phyloP scores from a whole-genome alignment of 2,888 invertebrate species.

The Drosophila paranaensis region DNA sequence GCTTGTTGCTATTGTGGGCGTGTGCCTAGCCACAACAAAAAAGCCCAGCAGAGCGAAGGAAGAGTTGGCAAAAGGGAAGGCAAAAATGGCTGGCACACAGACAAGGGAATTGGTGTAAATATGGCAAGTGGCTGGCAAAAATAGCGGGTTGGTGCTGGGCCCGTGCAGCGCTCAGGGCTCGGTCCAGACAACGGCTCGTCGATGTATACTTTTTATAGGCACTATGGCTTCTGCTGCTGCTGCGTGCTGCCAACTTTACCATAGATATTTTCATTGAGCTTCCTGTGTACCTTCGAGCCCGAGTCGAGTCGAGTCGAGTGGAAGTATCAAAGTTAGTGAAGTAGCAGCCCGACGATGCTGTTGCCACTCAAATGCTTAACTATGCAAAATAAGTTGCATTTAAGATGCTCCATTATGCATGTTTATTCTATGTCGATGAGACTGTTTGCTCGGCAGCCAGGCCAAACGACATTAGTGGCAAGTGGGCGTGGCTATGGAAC shows the following conservation, averaged over 20 bases:
- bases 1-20: conserved; percentile 49
- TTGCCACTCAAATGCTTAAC: conserved; percentile 80
- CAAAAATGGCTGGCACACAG: conserved; percentile 61
- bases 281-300: conserved; percentile 53
- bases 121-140: conserved; percentile 71
- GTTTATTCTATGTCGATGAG: conserved; percentile 79
- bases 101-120: conserved; percentile 76
- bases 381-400: conserved; percentile 82
- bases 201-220: conserved; percentile 67
- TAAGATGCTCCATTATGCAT: conserved; percentile 82
- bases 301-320: conserved; percentile 70
- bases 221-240: conserved; percentile 50
- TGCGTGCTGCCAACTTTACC: conserved; percentile 57
- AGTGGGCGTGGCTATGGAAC: conserved; percentile 11
- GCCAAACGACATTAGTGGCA: conserved; percentile 33
- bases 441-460: conserved; percentile 46
- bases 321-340: conserved; percentile 79
- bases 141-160: conserved; percentile 28
- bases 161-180: conserved; percentile 17
- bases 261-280: conserved; percentile 77
- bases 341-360: conserved; percentile 56
- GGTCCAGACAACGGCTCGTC: conserved; percentile 36
- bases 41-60: not conserved
- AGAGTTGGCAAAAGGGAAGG: conserved; percentile 24
- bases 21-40: conserved; percentile 36